Base-by-base conservation (phyloP, 2,797 vertebrate species). In the Oceanodroma leucorhoa region DNA sequence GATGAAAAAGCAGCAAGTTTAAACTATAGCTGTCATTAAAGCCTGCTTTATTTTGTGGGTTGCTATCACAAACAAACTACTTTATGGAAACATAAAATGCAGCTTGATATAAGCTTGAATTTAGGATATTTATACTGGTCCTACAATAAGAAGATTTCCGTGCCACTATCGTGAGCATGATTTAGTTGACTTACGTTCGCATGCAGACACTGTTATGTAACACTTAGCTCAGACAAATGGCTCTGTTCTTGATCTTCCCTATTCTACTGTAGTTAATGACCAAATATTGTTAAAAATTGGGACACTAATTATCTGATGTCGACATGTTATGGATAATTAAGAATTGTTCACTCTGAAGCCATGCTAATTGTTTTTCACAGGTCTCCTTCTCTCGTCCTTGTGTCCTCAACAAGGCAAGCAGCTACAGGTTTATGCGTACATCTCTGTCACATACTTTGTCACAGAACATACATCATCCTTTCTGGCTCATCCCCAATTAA, bases 291-390 rank as follows among this genome's bases (percentile, higher is more conserved):
- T 94, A 97, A 97, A 98, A 98, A 97, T 96, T 97, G 95, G 97
- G 94, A 97, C 97, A 97, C 96, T 98, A 98, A 99, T 98, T 98
- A 98, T 98, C 95, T 98, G 97, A 98, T 98, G 98, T 98, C 97
- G 95, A 98, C 97, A 98, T 95, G 98, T 96, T 98, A 98, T 95
- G 96, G 97, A 94, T 98, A 98, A 98, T 98, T 98, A 98, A 97
- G 97, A 98, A 96, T 50, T 95, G 96, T 81, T 97, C 92, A 96
- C 88, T 94, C 95, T 90, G 89, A 98, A 96, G 95, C 93, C 94
- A 96, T 95, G 94, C 92, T 98, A 98, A 98, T 98, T 98, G 98
- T 97, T 98, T 97, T 97, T 95, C 96, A 95, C 81, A 96, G 90
- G 94, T 98, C 96, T 97, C 95, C 95, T 97, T 97, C 94, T 95